These are phyloP conservation scores for Acanthurus lineatus DNA, from an alignment of 2,797 vertebrate species.

Conservation along the genomic window DNA sequence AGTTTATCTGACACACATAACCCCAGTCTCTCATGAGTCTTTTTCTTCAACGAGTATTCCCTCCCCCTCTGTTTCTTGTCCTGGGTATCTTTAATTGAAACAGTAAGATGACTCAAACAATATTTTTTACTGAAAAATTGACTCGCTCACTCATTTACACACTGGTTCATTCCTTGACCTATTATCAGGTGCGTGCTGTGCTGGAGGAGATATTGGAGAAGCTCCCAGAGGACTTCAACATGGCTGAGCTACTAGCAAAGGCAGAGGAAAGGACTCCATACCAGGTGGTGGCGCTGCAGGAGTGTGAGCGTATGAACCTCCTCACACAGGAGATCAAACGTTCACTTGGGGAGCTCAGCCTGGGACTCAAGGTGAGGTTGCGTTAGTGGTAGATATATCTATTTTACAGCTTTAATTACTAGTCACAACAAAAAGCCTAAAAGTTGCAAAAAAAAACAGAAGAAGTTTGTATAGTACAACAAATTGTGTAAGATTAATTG, in stretches of 20 bases:
- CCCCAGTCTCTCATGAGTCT: conserved; percentile 13
- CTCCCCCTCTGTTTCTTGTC: background rate
- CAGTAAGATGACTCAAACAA: background rate
- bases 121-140: background rate
- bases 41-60: background rate
- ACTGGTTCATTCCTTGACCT: background rate
- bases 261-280: conserved; percentile 93
- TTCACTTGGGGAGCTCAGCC: conserved; percentile 89
- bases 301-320: conserved; percentile 94
- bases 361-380: conserved; percentile 91
- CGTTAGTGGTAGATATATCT: too few species aligned
- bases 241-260: conserved; percentile 89
- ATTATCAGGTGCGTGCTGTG: conserved; percentile 86
- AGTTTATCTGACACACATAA: conserved; percentile 47
- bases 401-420: background rate
- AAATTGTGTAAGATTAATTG: background rate
- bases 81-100: conserved; percentile 1
- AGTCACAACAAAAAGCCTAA: background rate
- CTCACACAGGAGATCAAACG: conserved; percentile 90
- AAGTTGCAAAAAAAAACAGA: background rate
- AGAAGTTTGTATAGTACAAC: background rate
- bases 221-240: conserved; percentile 91
- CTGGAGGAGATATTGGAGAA: conserved; percentile 94
- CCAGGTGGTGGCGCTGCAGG: conserved; percentile 92
- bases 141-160: background rate